Base-by-base conservation (phyloP, 2,113 vertebrate genomes). In the Pituophis catenifer region DNA sequence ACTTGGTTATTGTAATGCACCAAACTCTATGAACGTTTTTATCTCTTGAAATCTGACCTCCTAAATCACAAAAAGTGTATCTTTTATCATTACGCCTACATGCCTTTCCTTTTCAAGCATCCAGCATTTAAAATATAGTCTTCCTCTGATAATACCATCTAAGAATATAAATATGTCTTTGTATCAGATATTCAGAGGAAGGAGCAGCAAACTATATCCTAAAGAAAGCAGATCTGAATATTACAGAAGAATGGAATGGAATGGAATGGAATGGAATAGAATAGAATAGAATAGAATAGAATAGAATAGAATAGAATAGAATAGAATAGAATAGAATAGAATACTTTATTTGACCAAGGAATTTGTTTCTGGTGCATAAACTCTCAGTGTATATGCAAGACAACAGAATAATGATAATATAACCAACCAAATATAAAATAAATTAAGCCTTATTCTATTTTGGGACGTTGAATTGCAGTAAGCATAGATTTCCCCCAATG, bases 351-450 rank as follows among this genome's bases (percentile, higher is more conserved):
- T 44, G 38, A 38, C 38, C 29, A 70, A n/a, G 29, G 29, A 70
- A 70, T n/a, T 70, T 70, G 65, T 70, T 12, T 70, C 62, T 29
- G 11, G 11, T 65, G 26, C 26, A 65, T 13, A 65, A 29, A 4
- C 4, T n/a, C 12, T 70, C 65, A 70, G 29, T 70, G 29, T 70
- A 70, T 15, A 70, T 70, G 29, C 29, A 70, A 70, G n/a, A 70
- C 29, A 70, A 70, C 13, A 17, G 65, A 70, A 70, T 33, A 70
- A 70, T 33, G 38, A 93, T 59, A 88, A 89, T 87, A 26, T 0
- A 92, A 75, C 88, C 94, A 88, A 95, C 33, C 52, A 88, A 93
- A 86, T n/a, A 90, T 15, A 89, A 8, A 85, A 93, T 19, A n/a
- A 50, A 8, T 93, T 93, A 91, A 94, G 0, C 38, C 38, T 59